Evolutionary conservation across 2,888 invertebrate species (phyloP).

Genomic region (Cerastoderma edule): DNA sequence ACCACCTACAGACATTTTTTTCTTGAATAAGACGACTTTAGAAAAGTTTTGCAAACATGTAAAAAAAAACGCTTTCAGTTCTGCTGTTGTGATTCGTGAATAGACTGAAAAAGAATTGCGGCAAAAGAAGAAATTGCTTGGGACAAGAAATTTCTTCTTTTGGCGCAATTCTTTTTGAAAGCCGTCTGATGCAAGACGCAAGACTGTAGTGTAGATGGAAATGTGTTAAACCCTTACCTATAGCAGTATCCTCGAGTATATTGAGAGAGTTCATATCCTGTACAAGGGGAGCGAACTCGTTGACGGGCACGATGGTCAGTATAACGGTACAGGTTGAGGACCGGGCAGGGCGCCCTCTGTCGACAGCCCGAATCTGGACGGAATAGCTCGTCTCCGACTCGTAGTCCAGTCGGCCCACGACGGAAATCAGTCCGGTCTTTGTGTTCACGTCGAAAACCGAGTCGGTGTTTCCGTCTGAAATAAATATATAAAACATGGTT

Average conservation of each 20-base stretch:
- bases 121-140: no score
- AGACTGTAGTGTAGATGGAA: no score
- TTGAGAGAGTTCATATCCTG: slow-evolving; percentile 28
- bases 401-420: slow-evolving; percentile 55
- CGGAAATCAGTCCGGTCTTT: slow-evolving; percentile 60
- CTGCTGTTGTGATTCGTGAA: no score
- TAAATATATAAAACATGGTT: no score
- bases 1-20: no score
- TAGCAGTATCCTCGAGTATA: slow-evolving; percentile 52
- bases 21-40: no score
- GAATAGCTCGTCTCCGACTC: slow-evolving; percentile 49
- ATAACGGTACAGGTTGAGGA: slow-evolving; percentile 57
- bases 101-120: no score
- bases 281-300: slow-evolving; percentile 66
- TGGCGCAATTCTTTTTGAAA: no score
- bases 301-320: slow-evolving; percentile 59
- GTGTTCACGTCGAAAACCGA: slow-evolving; percentile 63
- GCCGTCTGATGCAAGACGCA: no score
- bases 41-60: no score
- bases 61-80: no score
- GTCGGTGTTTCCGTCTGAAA: slow-evolving; percentile 50
- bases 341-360: slow-evolving; percentile 58
- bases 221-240: slow-evolving; percentile 40
- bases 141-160: no score
- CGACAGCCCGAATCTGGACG: slow-evolving; percentile 57